Evolutionary conservation across 2,113 vertebrate genomes (phyloP), one percentile per base, ranked within the genome.

Genomic region (Lepus europaeus): DNA sequence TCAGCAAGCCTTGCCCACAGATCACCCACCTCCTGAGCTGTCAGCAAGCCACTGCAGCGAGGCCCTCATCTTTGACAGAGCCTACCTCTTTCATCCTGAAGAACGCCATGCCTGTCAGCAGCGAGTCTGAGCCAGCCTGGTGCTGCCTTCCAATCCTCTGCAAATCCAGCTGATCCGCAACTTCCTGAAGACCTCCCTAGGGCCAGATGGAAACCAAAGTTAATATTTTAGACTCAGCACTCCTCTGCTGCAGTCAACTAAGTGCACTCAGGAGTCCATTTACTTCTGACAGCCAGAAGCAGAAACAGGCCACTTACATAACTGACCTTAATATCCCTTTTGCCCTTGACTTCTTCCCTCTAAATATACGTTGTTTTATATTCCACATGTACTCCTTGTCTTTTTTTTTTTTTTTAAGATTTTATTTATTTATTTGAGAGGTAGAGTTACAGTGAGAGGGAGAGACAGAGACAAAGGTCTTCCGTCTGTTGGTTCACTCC

Each of bases 61-160:
- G n/a, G 6, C 3, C 31, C 53, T 36, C n/a, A 33, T 69, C 27
- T 3, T 25, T 45, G 0, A n/a, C 13, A 16, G n/a, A 14, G 3
- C 80, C 45, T 97, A 99, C 99, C 99, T 99, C 99, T 96, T 99
- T 99, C 99, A 99, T 99, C 97, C 99, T 99, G 98, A 99, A 99
- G 98, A 99, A 99, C 0, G 99, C 99, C 99, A 99, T 99, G 89
- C 99, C 99, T 0, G 99, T 99, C 90, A 99, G 99, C 95, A 99
- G 98, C 0, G 99, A 99, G 97, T 99, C 99, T 0, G 99, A 99
- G 14, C 99, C 99, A 2, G 99, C 99, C 97, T 99, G 99, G 94
- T 99, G 99, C 73, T 99, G 99, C 91, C 99, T 98, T 53, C 99
- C 99, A 94, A 99, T 99, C 96, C 99, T 98, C 97, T 99, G 99